Conservation (phyloP, 2,113 vertebrate genomes). For the Crocuta crocuta region DNA sequence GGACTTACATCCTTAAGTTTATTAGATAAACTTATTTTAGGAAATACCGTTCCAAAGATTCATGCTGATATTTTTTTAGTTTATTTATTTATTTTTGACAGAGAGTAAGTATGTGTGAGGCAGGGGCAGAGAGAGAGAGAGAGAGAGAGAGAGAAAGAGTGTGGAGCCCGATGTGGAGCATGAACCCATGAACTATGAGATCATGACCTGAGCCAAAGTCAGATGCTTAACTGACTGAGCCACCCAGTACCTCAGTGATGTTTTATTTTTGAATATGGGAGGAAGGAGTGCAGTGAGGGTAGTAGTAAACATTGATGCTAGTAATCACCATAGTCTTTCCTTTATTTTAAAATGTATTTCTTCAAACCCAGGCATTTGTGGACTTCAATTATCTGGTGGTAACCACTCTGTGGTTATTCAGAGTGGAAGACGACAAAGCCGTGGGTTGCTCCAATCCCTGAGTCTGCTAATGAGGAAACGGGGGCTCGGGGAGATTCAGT, state of each 20-base stretch:
- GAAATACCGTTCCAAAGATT: neutral
- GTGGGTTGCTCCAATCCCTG: neutral
- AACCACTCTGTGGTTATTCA: neutral
- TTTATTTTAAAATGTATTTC: conserved; percentile 37
- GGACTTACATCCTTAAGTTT: neutral
- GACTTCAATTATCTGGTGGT: neutral
- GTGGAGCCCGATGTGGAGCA: too few species aligned
- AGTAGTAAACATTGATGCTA: neutral
- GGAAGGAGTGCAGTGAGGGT: too few species aligned
- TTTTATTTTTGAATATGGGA: neutral
- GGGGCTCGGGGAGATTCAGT: neutral
- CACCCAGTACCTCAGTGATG: neutral
- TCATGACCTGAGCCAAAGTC: too few species aligned
- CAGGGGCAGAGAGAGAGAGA: too few species aligned
- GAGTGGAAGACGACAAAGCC: neutral
- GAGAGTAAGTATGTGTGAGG: too few species aligned
- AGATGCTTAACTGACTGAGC: too few species aligned
- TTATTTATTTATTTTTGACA: too few species aligned
- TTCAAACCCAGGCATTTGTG: neutral
- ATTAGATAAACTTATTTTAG: neutral
- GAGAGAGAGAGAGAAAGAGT: too few species aligned
- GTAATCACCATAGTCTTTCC: neutral
- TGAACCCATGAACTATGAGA: too few species aligned
- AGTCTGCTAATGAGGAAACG: conserved; percentile 19
- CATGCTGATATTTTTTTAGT: neutral